phyloP scores from a whole-genome alignment of 2,888 invertebrate species.

The Apomyelois bistriatella region DNA sequence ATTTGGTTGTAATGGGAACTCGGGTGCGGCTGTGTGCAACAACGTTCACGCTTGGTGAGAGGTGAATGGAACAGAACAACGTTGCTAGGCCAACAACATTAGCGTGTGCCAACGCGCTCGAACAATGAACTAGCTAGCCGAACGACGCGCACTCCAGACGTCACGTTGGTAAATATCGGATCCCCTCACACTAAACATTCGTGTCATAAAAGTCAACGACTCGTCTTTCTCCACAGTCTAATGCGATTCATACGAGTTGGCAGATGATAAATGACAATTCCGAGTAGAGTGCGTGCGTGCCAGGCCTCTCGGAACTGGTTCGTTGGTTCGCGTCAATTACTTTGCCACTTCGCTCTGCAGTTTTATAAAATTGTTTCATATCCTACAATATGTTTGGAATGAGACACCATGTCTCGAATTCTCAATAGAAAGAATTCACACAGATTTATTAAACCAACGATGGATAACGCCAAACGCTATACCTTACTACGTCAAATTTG shows the following conservation, averaged over 20 bases:
- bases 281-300: not conserved
- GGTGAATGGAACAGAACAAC: slow-evolving; percentile 73
- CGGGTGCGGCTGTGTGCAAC: slow-evolving; percentile 40
- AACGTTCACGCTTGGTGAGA: slow-evolving; percentile 74
- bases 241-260: slow-evolving; percentile 10
- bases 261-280: slow-evolving; percentile 3
- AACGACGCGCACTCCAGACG: slow-evolving; percentile 51
- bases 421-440: too few species aligned
- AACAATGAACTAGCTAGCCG: slow-evolving; percentile 72
- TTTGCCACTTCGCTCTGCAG: not conserved
- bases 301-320: not conserved
- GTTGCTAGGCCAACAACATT: slow-evolving; percentile 73
- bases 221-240: slow-evolving; percentile 14
- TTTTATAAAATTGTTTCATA: not conserved
- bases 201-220: slow-evolving; percentile 21
- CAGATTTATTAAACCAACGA: too few species aligned
- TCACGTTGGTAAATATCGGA: slow-evolving; percentile 32
- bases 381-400: too few species aligned
- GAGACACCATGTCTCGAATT: too few species aligned
- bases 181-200: slow-evolving; percentile 15
- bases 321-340: not conserved
- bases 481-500: too few species aligned
- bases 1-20: slow-evolving; percentile 20
- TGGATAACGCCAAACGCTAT: too few species aligned
- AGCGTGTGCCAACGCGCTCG: slow-evolving; percentile 68